Base-by-base conservation (phyloP, 1,140 invertebrate genomes). In the Heliconius eleuchia region DNA sequence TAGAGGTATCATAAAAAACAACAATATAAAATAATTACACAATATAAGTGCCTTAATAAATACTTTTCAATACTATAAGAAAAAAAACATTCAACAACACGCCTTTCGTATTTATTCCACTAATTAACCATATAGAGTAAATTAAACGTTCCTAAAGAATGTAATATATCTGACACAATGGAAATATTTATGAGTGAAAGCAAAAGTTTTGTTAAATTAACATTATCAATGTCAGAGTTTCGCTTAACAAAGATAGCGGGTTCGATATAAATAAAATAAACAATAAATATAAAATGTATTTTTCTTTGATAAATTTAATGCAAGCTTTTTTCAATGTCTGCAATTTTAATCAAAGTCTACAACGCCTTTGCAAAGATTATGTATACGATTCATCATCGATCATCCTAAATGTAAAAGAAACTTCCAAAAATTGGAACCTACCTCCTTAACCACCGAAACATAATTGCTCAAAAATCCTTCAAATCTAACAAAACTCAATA, bases 171-270 rank as follows among this genome's bases (percentile, higher is more conserved):
- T 66, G 60, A 66, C 27, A 66, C 60, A 30, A 30, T 66, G 60
- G 60, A 66, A 66, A 66, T 66, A 3, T 66, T 66, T 66, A 66
- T 23, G 60, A 66, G 60, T 66, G 60, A 66, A 66, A 66, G 60
- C 60, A 30, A 23, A 57, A 23, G 18, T 52, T 60, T 23, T 57
- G 23, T 23, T 23, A 7, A 60, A 60, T 23, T 23, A 60, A 23
- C 19, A 19, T 19, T 18, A 52, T 19, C 18, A 52, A 19, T 46
- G 42, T 46, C 42, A 5, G 18, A 52, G 9, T 23, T 1, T 13
- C 60, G 13, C 9, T 18, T 13, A 30, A 66, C 30, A 66, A 30
- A 27, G 27, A 16, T 30, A 66, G 23, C 13, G 13, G 9, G 60
- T 66, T 66, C 60, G 9, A 66, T 66, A 66, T 5, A 66, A 30